Conservation (phyloP, 2,888 invertebrate genomes). For the Caenorhabditis japonica region DNA sequence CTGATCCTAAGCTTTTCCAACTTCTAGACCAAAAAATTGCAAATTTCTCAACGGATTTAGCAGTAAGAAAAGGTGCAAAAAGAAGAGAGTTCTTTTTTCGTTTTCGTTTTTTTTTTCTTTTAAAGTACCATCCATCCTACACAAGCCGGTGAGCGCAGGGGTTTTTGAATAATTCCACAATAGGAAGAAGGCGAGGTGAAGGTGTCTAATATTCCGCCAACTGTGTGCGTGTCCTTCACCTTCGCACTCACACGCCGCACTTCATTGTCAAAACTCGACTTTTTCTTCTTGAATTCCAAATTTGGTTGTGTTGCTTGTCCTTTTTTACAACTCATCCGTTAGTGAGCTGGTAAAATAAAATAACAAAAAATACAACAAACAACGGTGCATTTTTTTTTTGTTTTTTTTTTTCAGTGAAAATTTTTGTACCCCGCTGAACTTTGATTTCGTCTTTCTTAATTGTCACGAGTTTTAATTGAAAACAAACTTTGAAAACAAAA, state of each 20-base stretch:
- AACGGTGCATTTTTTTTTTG: too few species aligned
- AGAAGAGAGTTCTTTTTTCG: background rate
- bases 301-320: background rate
- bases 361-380: too few species aligned
- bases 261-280: constrained; percentile 31
- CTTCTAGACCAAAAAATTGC: background rate
- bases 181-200: constrained; percentile 14
- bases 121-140: constrained; percentile 16
- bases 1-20: too few species aligned
- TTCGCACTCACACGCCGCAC: constrained; percentile 34
- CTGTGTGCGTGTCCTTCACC: constrained; percentile 37
- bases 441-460: too few species aligned
- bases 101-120: constrained; percentile 11
- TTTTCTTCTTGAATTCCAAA: constrained; percentile 31
- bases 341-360: background rate
- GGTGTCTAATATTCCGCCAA: constrained; percentile 44
- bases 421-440: too few species aligned
- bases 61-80: too few species aligned
- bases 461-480: too few species aligned
- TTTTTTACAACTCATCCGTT: constrained; percentile 18
- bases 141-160: constrained; percentile 23
- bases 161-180: constrained; percentile 44
- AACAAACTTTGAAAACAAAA: too few species aligned
- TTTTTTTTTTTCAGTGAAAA: too few species aligned
- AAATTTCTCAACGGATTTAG: background rate